phyloP scores from a whole-genome alignment of 2,797 vertebrate species.

The Anguilla obscura region DNA sequence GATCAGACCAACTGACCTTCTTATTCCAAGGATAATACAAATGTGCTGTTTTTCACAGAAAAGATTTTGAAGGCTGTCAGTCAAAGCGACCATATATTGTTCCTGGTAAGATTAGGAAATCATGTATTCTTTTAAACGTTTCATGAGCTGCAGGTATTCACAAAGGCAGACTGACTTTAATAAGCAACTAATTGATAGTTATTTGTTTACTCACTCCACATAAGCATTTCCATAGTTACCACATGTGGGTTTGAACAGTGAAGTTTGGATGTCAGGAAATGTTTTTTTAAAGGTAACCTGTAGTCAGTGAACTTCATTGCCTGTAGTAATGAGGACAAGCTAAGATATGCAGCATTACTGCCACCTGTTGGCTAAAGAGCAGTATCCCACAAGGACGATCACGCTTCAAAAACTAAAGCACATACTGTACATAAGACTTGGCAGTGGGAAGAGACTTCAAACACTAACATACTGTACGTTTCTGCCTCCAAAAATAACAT shows the following conservation, averaged over 20 bases:
- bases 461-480: background rate
- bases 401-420: too few relatives aligned
- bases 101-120: background rate
- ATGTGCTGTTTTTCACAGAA: background rate
- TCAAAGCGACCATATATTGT: background rate
- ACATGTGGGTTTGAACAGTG: background rate
- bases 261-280: background rate
- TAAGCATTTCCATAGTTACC: background rate
- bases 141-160: background rate
- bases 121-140: background rate
- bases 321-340: background rate
- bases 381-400: background rate
- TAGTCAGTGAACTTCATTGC: too few relatives aligned
- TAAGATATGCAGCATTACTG: constrained; percentile 44
- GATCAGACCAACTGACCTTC: background rate
- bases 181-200: background rate
- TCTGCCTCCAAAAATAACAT: background rate
- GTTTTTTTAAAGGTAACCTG: background rate
- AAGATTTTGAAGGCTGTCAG: background rate
- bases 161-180: background rate
- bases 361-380: constrained; percentile 63
- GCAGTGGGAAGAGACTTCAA: too few relatives aligned
- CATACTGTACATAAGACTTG: background rate
- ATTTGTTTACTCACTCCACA: background rate
- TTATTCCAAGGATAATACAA: background rate